phyloP scores from a whole-genome alignment of 2,797 vertebrate genomes.

The Sebastes itinus region DNA sequence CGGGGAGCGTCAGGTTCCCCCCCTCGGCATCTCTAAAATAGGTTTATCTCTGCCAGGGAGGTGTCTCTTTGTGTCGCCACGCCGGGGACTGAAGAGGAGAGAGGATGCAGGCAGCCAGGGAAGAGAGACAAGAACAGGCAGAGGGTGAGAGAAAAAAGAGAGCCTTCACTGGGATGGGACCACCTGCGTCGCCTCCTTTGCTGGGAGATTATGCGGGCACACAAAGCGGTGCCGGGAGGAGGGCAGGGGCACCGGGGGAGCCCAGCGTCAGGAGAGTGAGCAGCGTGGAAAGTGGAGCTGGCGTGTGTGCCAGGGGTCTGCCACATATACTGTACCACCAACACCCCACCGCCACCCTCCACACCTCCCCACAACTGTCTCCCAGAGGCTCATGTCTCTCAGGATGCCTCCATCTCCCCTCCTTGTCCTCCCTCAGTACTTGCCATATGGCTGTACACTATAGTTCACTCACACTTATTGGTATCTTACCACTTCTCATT shows the following conservation, averaged over 20 bases:
- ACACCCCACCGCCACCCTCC: conserved; percentile 7
- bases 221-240: conserved; percentile 77
- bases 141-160: conserved; percentile 53
- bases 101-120: conserved; percentile 72
- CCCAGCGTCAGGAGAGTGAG: conserved; percentile 78
- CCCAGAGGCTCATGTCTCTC: conserved; percentile 22
- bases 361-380: conserved; percentile 33
- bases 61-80: conserved; percentile 76
- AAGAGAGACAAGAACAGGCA: conserved; percentile 61
- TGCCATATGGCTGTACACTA: neutral
- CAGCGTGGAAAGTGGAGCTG: conserved; percentile 85
- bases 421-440: conserved; percentile 13
- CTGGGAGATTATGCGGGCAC: conserved; percentile 79
- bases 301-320: conserved; percentile 85
- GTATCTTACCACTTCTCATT: neutral
- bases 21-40: conserved; percentile 66
- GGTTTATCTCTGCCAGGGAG: conserved; percentile 81
- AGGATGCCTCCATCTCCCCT: conserved; percentile 7
- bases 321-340: conserved; percentile 76
- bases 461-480: neutral
- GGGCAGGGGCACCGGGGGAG: conserved; percentile 67
- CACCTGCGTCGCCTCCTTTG: conserved; percentile 82
- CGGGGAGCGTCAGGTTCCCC: conserved; percentile 59
- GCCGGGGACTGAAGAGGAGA: conserved; percentile 58
- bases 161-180: conserved; percentile 72